Conservation (phyloP, 1,140 invertebrate species). For the Bombus turneri region DNA sequence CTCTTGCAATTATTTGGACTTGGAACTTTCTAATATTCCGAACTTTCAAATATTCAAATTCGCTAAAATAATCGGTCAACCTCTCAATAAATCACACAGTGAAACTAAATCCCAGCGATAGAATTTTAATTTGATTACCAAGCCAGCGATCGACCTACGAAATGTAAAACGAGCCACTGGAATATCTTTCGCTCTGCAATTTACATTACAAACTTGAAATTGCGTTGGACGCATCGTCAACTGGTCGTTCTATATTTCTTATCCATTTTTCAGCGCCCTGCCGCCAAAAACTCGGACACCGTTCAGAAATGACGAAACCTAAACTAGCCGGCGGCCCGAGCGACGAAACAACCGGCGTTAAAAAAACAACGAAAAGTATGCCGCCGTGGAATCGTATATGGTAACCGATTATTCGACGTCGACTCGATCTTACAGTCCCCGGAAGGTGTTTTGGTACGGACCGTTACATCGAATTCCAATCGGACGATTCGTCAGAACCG, state of each 20-base stretch:
- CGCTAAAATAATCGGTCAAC: neutral
- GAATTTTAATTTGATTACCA: neutral
- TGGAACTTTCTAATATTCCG: neutral
- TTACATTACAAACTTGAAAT: neutral
- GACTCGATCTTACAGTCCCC: slow-evolving; percentile 29
- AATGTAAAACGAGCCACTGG: neutral
- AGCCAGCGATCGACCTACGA: neutral
- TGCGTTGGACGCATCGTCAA: too few species aligned
- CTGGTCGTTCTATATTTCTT: neutral
- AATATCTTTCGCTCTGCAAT: neutral
- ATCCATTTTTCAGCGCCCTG: neutral
- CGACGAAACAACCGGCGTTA: neutral
- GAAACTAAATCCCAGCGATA: neutral
- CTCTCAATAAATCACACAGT: neutral
- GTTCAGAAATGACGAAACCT: neutral
- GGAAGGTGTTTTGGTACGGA: slow-evolving; percentile 66
- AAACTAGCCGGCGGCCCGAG: too few species aligned
- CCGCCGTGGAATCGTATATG: slow-evolving; percentile 27
- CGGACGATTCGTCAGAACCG: slow-evolving; percentile 57
- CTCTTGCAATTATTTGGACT: neutral
- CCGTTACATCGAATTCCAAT: slow-evolving; percentile 73
- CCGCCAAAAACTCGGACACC: neutral
- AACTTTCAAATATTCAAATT: slow-evolving; percentile 13
- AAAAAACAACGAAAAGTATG: slow-evolving; percentile 44
- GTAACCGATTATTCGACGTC: slow-evolving; percentile 44